Conservation (phyloP, 2,113 vertebrate species). For the Zapornia atra region DNA sequence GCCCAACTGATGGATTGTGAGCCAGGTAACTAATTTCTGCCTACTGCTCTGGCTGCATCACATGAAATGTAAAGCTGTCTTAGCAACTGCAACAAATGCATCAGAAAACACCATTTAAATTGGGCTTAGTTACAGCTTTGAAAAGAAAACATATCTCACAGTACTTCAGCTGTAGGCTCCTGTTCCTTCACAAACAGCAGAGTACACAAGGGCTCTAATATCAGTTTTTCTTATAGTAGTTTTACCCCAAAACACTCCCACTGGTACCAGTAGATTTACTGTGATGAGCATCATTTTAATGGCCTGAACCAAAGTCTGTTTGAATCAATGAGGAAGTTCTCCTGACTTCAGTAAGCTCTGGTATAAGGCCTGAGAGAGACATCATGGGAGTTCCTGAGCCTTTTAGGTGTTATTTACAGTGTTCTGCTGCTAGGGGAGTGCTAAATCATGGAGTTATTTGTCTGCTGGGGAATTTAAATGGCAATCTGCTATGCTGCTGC, state of each 20-base stretch:
- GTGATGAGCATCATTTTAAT: background rate
- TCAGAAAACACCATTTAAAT: constrained; percentile 5
- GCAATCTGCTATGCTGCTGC: constrained; percentile 1
- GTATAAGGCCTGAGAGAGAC: background rate
- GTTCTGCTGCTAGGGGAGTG: background rate
- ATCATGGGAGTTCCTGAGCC: background rate
- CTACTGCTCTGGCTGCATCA: background rate
- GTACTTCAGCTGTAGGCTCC: background rate
- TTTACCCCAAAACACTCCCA: background rate
- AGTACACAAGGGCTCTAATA: background rate
- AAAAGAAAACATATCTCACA: background rate
- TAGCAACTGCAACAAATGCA: background rate
- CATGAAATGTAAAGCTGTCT: background rate
- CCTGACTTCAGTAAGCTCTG: background rate
- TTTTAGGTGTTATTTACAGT: constrained; percentile 37
- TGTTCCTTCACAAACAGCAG: background rate
- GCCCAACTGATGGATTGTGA: background rate
- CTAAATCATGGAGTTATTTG: background rate
- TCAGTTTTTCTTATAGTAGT: background rate
- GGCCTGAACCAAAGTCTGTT: background rate
- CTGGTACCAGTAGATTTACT: background rate
- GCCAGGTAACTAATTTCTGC: constrained; percentile 1
- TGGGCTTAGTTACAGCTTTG: background rate
- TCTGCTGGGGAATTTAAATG: constrained; percentile 27
- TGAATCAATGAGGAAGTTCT: background rate